These are phyloP conservation scores for Cherax destructor DNA, from an alignment of 1,140 invertebrate species.

Conservation along the genomic window DNA sequence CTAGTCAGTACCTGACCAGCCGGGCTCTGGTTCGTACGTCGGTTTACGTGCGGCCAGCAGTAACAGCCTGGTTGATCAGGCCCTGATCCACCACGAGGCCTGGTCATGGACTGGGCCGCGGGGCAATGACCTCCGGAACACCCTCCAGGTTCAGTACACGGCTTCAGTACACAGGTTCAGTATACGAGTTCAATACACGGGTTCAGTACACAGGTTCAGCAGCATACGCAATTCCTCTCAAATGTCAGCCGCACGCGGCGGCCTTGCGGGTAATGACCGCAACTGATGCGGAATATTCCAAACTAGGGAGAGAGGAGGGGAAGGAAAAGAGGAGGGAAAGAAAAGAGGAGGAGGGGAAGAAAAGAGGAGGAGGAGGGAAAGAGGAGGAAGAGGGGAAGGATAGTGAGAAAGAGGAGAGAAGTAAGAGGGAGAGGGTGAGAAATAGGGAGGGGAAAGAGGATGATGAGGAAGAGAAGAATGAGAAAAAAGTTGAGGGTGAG, in stretches of 20 bases:
- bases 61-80: too few species aligned
- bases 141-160: too few species aligned
- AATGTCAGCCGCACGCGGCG: constrained; percentile 63
- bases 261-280: constrained; percentile 66
- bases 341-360: not conserved
- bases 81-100: too few species aligned
- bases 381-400: not conserved
- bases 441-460: not conserved
- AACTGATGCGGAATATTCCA: constrained; percentile 62
- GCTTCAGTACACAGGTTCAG: not conserved
- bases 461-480: too few species aligned
- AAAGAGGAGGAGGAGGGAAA: not conserved
- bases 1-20: too few species aligned
- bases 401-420: too few species aligned
- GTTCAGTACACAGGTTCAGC: not conserved
- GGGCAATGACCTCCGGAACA: too few species aligned
- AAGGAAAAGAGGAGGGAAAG: not conserved
- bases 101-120: too few species aligned
- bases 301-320: constrained; percentile 19
- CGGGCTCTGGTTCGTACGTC: too few species aligned
- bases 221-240: constrained; percentile 58
- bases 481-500: not conserved
- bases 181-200: too few species aligned
- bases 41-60: too few species aligned
- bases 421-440: not conserved